Percentiles rank a stretch among this genome's conserved stretches.
Conservation (phyloP, 2,797 vertebrate genomes). For the Lepidocolaptes lacrymiger region DNA sequence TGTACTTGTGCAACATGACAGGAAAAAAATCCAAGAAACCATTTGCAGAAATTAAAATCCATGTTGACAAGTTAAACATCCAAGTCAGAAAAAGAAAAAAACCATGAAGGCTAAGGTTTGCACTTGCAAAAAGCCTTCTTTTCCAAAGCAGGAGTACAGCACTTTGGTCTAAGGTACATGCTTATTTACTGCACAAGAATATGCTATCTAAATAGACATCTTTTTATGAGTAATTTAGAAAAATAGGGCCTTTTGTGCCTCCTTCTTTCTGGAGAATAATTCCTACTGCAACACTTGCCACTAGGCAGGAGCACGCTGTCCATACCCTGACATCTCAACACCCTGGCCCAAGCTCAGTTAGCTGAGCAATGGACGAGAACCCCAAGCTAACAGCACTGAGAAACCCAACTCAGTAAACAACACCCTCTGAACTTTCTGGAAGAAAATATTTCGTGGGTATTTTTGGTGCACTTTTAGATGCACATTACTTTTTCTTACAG, state of each 20-base stretch:
- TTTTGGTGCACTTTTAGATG: not conserved
- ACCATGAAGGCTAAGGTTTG: not conserved
- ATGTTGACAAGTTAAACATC: not conserved
- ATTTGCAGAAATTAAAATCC: constrained; percentile 13
- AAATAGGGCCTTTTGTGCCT: not conserved
- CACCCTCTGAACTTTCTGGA: not conserved
- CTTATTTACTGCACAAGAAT: not conserved
- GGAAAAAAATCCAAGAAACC: not conserved
- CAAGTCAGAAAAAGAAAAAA: not conserved
- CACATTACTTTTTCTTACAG: not conserved
- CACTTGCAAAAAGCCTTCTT: not conserved
- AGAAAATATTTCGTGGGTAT: not conserved
- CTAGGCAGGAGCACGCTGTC: not conserved
- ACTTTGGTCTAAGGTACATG: not conserved
- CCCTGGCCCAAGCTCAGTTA: not conserved
- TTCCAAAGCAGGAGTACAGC: not conserved
- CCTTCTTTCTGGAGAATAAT: not conserved
- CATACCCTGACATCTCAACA: accelerated
- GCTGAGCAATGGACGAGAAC: not conserved
- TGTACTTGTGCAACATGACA: not conserved
- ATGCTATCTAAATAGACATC: not conserved
- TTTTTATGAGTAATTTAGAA: not conserved
- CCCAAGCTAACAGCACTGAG: not conserved
- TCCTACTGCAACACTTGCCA: not conserved
- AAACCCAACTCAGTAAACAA: not conserved